These are phyloP conservation scores for Nestor notabilis DNA, from an alignment of 2,113 vertebrate species.

Conservation along the genomic window DNA sequence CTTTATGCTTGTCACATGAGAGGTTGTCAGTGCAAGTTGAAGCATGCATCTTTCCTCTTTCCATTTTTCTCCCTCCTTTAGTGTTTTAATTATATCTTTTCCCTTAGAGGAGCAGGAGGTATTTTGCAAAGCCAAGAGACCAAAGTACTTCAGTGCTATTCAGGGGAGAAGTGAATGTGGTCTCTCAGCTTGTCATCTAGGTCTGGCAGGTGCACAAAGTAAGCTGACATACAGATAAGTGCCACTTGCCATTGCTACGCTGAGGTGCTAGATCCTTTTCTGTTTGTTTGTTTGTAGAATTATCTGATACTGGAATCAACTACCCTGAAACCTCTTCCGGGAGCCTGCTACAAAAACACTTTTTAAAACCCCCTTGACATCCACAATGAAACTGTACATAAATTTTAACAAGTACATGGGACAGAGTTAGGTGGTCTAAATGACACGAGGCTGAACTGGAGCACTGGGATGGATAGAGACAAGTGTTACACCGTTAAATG, in stretches of 20 bases:
- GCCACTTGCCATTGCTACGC: conserved; percentile 56
- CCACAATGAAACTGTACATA: neutral
- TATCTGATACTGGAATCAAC: neutral
- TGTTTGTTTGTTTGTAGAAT: neutral
- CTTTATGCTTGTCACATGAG: conserved; percentile 48
- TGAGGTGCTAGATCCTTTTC: neutral
- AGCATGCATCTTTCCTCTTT: conserved; percentile 27
- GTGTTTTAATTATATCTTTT: conserved; percentile 74
- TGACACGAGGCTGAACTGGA: neutral
- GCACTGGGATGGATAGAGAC: neutral
- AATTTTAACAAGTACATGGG: neutral
- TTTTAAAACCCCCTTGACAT: neutral
- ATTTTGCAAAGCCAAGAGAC: conserved; percentile 70
- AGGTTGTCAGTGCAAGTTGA: conserved; percentile 50
- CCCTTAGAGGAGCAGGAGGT: conserved; percentile 53
- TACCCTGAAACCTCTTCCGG: neutral
- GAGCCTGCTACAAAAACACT: neutral
- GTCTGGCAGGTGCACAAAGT: conserved; percentile 67
- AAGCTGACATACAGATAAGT: conserved; percentile 66
- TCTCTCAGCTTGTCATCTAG: conserved; percentile 70
- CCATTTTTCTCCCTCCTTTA: neutral
- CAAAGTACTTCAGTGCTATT: conserved; percentile 52
- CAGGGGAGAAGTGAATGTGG: conserved; percentile 70
- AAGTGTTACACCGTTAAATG: neutral
- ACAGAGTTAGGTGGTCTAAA: neutral